These are phyloP conservation scores for Dioctria rufipes DNA, from an alignment of 2,888 invertebrate genomes.

Conservation along the genomic window DNA sequence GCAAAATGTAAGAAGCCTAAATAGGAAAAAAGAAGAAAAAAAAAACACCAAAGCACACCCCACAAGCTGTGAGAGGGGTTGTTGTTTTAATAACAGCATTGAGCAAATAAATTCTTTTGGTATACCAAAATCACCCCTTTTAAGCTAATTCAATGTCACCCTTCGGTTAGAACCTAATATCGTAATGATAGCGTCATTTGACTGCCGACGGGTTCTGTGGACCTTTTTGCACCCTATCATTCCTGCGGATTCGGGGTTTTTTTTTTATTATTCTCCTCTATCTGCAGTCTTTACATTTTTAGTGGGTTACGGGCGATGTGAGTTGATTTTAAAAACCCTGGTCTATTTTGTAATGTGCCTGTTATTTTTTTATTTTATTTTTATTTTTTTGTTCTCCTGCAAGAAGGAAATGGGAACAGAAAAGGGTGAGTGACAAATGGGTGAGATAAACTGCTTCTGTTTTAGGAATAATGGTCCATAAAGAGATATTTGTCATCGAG, in stretches of 20 bases:
- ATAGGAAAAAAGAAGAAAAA: conserved; percentile 16
- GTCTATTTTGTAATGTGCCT: conserved; percentile 2
- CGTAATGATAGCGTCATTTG: conserved; percentile 58
- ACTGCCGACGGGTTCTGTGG: conserved; percentile 29
- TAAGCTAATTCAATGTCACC: conserved; percentile 42
- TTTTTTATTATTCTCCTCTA: conserved; percentile 26
- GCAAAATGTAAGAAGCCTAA: not conserved
- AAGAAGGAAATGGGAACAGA: conserved; percentile 8
- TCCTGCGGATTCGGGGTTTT: not conserved
- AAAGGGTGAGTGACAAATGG: conserved; percentile 56
- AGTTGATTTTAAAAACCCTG: conserved; percentile 45
- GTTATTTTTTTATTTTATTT: not conserved
- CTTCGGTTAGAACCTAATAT: conserved; percentile 52
- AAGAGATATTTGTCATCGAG: conserved; percentile 69
- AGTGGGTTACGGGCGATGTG: conserved; percentile 45
- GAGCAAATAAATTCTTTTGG: conserved; percentile 60
- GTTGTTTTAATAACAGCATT: conserved; percentile 57
- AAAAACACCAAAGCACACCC: conserved; percentile 6
- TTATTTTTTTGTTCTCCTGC: not conserved
- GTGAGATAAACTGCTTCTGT: conserved; percentile 52
- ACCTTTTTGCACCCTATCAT: conserved; percentile 27
- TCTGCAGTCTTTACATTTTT: conserved; percentile 23
- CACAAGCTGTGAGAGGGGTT: conserved; percentile 35
- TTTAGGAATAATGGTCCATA: conserved; percentile 69
- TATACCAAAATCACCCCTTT: conserved; percentile 59